Percentiles rank a stretch among this genome's conserved stretches.
Conservation (phyloP, 2,797 vertebrate species). For the Sylvia borin region DNA sequence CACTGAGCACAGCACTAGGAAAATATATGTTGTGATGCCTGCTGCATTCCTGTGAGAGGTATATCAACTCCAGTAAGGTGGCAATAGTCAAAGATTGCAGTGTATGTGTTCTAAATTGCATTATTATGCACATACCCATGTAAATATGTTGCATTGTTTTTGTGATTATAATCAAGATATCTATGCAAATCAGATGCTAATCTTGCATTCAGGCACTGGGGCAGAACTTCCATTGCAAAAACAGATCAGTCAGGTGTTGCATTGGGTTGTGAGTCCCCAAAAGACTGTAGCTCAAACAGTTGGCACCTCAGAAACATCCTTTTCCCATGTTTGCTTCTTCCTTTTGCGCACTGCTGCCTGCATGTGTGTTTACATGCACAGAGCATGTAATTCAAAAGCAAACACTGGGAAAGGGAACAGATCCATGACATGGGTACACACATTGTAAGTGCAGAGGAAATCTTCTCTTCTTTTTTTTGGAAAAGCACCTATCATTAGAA, state of each 20-base stretch:
- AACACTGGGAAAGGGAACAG: neutral
- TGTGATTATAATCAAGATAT: neutral
- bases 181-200: neutral
- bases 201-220: neutral
- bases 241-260: neutral
- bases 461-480: neutral
- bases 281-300: neutral
- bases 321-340: neutral
- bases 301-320: neutral
- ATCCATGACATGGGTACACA: rapidly evolving
- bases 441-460: neutral
- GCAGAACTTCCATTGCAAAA: neutral
- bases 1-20: rapidly evolving
- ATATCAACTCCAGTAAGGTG: neutral
- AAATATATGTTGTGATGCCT: neutral
- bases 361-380: rapidly evolving
- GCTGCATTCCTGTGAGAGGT: neutral
- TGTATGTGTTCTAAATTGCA: neutral
- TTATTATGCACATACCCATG: neutral
- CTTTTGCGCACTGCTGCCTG: neutral
- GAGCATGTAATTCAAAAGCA: neutral
- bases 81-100: neutral
- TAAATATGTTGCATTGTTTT: neutral
- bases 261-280: neutral
- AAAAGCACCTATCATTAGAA: neutral